A percentile compares a stretch with the other conserved stretches of the same genome.
Evolutionary conservation across 2,888 invertebrate genomes (phyloP).

Genomic region (Ophraella communa): DNA sequence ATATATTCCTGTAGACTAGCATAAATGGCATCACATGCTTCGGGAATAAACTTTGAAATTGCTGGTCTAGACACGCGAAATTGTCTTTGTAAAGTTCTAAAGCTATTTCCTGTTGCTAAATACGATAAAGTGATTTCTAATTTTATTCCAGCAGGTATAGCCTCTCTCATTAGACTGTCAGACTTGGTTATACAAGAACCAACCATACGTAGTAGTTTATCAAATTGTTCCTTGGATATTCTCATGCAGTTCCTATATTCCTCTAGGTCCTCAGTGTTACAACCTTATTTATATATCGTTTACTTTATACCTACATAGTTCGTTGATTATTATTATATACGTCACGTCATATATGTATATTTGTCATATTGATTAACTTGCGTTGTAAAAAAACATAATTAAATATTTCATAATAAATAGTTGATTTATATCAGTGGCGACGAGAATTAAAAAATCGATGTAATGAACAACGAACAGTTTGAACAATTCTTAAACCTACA

Average conservation of each 20-base stretch:
- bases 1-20: background rate
- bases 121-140: constrained; percentile 37
- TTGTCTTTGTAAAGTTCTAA: constrained; percentile 4
- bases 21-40: constrained; percentile 14
- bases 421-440: too few relatives aligned
- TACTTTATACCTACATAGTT: too few relatives aligned
- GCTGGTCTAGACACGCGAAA: constrained; percentile 9
- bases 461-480: too few relatives aligned
- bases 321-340: too few relatives aligned
- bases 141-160: constrained; percentile 18
- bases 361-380: too few relatives aligned
- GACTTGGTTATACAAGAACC: constrained; percentile 21
- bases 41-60: constrained; percentile 13
- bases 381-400: too few relatives aligned
- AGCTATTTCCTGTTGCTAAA: constrained; percentile 32
- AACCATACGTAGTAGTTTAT: constrained; percentile 21
- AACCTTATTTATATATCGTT: too few relatives aligned
- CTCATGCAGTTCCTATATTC: constrained; percentile 33
- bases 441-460: too few relatives aligned
- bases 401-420: too few relatives aligned
- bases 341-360: too few relatives aligned
- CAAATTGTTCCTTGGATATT: constrained; percentile 32
- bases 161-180: background rate
- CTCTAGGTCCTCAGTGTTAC: constrained; percentile 41
- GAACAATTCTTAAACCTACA: too few relatives aligned